Conservation (phyloP, 2,113 vertebrate species). For the Podarcis muralis region DNA sequence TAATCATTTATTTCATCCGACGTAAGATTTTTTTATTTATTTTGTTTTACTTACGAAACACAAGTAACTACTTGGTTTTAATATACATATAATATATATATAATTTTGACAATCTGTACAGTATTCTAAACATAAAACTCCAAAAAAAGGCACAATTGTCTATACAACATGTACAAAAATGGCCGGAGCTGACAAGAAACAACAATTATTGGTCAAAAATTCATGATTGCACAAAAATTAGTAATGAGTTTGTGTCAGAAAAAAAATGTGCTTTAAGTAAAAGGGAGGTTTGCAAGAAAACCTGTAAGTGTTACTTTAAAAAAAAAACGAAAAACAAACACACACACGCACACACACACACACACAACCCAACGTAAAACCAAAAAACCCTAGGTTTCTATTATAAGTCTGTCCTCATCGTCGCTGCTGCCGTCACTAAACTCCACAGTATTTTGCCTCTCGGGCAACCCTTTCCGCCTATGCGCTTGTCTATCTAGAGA, state of each 20-base stretch:
- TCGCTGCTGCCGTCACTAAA: conserved; percentile 92
- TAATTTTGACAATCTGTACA: conserved; percentile 93
- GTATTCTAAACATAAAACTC: conserved; percentile 92
- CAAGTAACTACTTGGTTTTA: conserved; percentile 89
- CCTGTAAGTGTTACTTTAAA: conserved; percentile 83
- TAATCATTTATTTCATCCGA: conserved; percentile 87
- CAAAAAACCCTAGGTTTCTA: conserved; percentile 86
- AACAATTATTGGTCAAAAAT: conserved; percentile 93
- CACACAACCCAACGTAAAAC: conserved; percentile 38
- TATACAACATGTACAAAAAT: conserved; percentile 99
- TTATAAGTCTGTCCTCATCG: conserved; percentile 94
- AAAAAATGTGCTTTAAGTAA: conserved; percentile 95
- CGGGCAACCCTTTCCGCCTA: conserved; percentile 62
- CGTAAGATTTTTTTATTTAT: conserved; percentile 72
- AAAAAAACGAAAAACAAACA: conserved; percentile 66
- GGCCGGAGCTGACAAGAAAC: conserved; percentile 87
- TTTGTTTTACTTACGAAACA: conserved; percentile 83
- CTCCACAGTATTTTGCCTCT: conserved; percentile 77
- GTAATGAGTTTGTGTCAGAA: conserved; percentile 89
- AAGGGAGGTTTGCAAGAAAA: conserved; percentile 84
- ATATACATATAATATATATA: conserved; percentile 85
- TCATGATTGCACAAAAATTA: conserved; percentile 96
- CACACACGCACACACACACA: conserved; percentile 38
- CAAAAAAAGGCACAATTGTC: conserved; percentile 99
- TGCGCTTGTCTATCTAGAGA: conserved; percentile 57